Conservation (phyloP, 2,113 vertebrate species). For the Callocephalon fimbriatum region DNA sequence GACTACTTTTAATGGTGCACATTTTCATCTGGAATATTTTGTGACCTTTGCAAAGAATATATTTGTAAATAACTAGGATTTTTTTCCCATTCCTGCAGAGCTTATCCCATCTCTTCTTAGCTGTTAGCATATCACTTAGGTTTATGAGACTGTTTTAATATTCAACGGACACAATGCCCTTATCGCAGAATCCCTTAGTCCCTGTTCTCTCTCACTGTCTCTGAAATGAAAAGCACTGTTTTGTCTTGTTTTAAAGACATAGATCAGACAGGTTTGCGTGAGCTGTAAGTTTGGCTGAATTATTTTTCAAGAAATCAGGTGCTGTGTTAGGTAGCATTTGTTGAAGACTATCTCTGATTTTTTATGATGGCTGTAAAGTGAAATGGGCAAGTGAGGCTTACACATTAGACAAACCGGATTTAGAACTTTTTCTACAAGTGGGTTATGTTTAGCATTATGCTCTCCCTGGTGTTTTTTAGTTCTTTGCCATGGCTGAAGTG, state of each 20-base stretch:
- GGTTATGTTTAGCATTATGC: not conserved
- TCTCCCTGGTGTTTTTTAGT: not conserved
- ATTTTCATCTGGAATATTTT: not conserved
- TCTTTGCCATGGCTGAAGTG: not conserved
- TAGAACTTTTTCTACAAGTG: not conserved
- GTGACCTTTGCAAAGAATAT: not conserved
- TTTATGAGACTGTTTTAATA: constrained; percentile 13
- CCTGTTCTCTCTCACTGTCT: not conserved
- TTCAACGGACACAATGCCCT: not conserved
- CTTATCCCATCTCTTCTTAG: not conserved
- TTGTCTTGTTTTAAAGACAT: not conserved
- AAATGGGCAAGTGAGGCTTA: not conserved
- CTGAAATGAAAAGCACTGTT: not conserved
- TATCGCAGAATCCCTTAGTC: not conserved
- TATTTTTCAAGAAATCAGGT: not conserved
- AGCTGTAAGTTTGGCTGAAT: not conserved
- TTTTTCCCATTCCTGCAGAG: not conserved
- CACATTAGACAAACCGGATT: fast-evolving
- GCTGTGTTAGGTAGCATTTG: not conserved
- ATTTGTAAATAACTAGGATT: not conserved
- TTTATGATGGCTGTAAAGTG: not conserved
- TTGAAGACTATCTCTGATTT: not conserved
- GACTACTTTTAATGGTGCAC: not conserved
- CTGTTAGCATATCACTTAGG: not conserved
- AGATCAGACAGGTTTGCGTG: not conserved